Evolutionary conservation across 53 echinoderm and acorn worm species (phyloP), one percentile per base, ranked within the genome.

Genomic region (Hippasteria phrygiana): DNA sequence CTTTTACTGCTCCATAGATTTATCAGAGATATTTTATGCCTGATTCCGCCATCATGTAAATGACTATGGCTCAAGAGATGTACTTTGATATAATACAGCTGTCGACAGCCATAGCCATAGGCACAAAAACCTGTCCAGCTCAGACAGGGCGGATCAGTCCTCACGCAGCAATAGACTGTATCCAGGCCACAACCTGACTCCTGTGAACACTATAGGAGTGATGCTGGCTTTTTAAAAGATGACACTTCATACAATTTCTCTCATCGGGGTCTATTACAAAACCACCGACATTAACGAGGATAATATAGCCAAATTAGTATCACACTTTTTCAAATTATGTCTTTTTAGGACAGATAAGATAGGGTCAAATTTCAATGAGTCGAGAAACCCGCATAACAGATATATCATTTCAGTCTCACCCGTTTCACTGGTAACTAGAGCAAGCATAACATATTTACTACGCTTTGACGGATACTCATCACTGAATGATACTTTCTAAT

Each of bases 141-240:
- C 59, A 59, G 59, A 1, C 34, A 37, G 3, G 37, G 16, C 34
- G 11, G 2, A 11, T 67, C 67, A 13, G 35, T 9, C 7, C 13
- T 28, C 64, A 29, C n/a, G n/a, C n/a, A 64, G 5, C 29, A 20
- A 56, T 64, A 26, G 64, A 38, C 71, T 71, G 71, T 38, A 38
- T 71, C 26, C 16, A 38, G 71, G 39, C 28, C 5, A 71, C 42
- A 72, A 36, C 73, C 73, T 42, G 73, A 72, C 73, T 22, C 73
- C 43, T n/a, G 3, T 72, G 20, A 17, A 14, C 24, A 42, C 20
- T 72, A 20, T 26, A 3, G 24, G 43, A 72, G 43, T 42, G 67
- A 7, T 33, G 34, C 33, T 66, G 1, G 28, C 7, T 22, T 59
- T 4, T 5, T 6, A 59, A n/a, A n/a, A n/a, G n/a, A n/a, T n/a